Evolutionary conservation across 2,888 invertebrate genomes (phyloP), one percentile per base, ranked within the genome.

Genomic region (Scaptomyza cyrtandrae): DNA sequence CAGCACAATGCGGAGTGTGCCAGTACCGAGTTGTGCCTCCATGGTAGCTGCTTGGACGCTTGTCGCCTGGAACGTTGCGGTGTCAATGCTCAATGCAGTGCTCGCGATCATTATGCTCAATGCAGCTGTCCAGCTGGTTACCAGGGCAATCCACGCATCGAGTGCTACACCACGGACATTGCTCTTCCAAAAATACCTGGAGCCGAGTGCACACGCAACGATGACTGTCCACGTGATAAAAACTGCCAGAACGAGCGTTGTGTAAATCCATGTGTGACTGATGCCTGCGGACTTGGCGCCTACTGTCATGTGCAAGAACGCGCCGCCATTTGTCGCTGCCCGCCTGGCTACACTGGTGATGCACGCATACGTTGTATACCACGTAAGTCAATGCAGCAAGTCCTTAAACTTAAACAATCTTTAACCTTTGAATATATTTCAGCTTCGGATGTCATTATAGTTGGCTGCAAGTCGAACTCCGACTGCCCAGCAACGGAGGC

Each of bases 401-500:
- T 0, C 0, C 1, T n/a, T 7, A 7, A 9, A 0, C 3, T 11
- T 45, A 5, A 41, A 13, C 43, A 48, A 7, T 31, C 19, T 37
- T 10, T 59, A 45, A 71, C 24, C 9, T 13, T 2, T 16, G 0
- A 3, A 16, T 16, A 13, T 1, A 6, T 52, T 60, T 1, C 19
- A 95, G 95, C 95, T 84, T 93, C 93, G 69, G 93, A 94, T 74
- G 89, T 91, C 6, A 93, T 94, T 33, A 93, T 94, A 13, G 93
- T 95, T 13, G 97, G 96, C 50, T 97, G 97, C 89, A 94, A 94
- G 83, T 94, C 96, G 1, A 96, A 95, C 90, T 94, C 95, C 7
- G 97, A 97, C 74, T 98, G 98, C 90, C 95, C 96, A 6, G 93
- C 95, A 63, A 95, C 96, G 35, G 96, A 97, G 92, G 95, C 97